Percentiles rank a stretch among this genome's conserved stretches.
These are phyloP conservation scores for Pheosia tremula DNA, from an alignment of 2,888 invertebrate genomes.

Conservation along the genomic window DNA sequence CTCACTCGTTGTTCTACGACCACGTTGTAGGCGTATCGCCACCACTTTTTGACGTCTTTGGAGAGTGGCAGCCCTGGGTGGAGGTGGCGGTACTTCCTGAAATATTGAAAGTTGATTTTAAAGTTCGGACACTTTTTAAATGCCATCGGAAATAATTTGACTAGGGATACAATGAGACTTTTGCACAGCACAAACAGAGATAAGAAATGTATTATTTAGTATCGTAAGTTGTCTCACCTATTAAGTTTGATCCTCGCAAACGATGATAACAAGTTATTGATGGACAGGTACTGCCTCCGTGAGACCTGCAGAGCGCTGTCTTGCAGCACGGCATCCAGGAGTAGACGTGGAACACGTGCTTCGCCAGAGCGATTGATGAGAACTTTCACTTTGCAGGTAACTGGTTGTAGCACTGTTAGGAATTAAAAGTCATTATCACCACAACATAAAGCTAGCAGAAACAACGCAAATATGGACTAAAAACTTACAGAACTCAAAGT, in stretches of 20 bases:
- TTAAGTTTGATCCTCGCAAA: constrained; percentile 87
- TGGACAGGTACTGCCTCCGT: constrained; percentile 88
- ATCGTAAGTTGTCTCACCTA: constrained; percentile 69
- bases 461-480: not conserved
- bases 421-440: not conserved
- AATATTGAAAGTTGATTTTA: constrained; percentile 10
- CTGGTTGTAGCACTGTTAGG: constrained; percentile 89
- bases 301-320: constrained; percentile 91
- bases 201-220: not conserved
- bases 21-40: constrained; percentile 90
- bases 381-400: constrained; percentile 90
- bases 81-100: constrained; percentile 86
- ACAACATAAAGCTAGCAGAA: no score
- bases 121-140: no score
- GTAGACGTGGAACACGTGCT: constrained; percentile 85
- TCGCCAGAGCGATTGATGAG: constrained; percentile 88
- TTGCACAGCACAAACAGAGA: no score
- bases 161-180: not conserved
- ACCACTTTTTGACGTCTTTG: constrained; percentile 88
- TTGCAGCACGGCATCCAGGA: constrained; percentile 88
- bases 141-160: not conserved
- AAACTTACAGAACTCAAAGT: constrained; percentile 91
- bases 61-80: constrained; percentile 84
- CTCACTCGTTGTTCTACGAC: constrained; percentile 88
- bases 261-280: constrained; percentile 82